Base-by-base conservation (phyloP, 2,888 invertebrate species). In the Melitaea athalia region DNA sequence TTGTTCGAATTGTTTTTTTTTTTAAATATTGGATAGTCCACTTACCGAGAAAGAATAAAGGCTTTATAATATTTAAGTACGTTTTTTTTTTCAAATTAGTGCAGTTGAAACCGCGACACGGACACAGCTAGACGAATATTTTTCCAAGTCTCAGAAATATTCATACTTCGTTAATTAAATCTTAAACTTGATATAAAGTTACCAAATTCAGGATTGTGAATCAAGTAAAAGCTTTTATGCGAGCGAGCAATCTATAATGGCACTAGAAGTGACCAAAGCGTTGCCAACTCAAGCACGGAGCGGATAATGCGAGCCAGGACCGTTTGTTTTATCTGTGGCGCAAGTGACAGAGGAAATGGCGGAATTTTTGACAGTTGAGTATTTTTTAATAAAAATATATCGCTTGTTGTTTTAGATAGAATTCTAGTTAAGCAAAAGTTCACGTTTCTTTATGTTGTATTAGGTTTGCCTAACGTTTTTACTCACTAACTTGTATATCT, bases 181-280 rank as follows among this genome's bases (percentile, higher is more conserved):
- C 15, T 15, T 10, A 15, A 57, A 42, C 8, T 42, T n/a, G 3
- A 38, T 15, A 15, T 42, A 15, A 57, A 57, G 10, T 38, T 8
- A n/a, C 11, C 24, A 53, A 53, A 53, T 53, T 53, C 43, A 10
- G 38, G 49, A 59, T 6, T 50, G 43, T 24, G 24, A 31, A n/a
- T 15, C 31, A 31, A 52, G 33, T 45, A 52, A 42, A 59, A 65
- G 43, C 50, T 52, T 31, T 53, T 50, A 60, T 52, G 52, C 52
- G 45, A 42, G n/a, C n/a, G 15, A 15, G 42, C 57, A 57, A 57
- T 52, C 63, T 59, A 38, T 52, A 63, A 67, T 63, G 45, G 45
- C 31, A 42, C 64, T 65, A 42, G 63, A 67, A 63, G 17, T 71
- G 64, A 69, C 67, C 67, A 55, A 69, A 65, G 49, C 64, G 68